These are phyloP conservation scores for Serripes groenlandicus DNA, from an alignment of 2,888 invertebrate genomes.

Conservation along the genomic window DNA sequence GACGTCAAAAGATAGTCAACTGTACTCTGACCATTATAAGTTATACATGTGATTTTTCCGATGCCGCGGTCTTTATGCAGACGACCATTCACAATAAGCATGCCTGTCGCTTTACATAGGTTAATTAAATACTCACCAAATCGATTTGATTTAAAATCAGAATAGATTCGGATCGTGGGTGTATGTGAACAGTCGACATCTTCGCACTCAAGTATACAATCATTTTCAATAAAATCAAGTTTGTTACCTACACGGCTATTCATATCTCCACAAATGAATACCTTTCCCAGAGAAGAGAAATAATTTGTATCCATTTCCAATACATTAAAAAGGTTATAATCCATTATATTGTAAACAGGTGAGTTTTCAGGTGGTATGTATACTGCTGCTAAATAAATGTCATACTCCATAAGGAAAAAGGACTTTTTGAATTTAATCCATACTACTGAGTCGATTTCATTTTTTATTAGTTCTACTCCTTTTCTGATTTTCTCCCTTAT, in stretches of 20 bases:
- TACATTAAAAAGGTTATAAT: conserved; percentile 32
- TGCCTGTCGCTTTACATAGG: conserved; percentile 22
- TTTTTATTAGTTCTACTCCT: conserved; percentile 5
- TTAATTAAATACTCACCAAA: conserved; percentile 38
- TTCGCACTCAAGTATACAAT: neutral
- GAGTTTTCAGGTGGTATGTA: conserved; percentile 28
- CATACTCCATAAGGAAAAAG: neutral
- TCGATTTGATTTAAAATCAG: conserved; percentile 8
- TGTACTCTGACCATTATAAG: conserved; percentile 23
- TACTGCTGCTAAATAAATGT: neutral
- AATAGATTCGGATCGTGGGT: neutral
- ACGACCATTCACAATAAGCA: conserved; percentile 12
- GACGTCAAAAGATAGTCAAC: conserved; percentile 23
- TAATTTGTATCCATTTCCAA: conserved; percentile 28
- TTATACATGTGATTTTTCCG: conserved; percentile 22
- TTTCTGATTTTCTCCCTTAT: neutral
- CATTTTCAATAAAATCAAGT: conserved; percentile 10
- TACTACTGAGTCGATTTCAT: conserved; percentile 1
- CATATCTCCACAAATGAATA: conserved; percentile 41
- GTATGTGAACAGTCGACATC: neutral
- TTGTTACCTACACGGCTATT: conserved; percentile 29
- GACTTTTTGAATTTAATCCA: conserved; percentile 9
- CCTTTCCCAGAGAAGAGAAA: conserved; percentile 24
- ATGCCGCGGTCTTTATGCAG: neutral
- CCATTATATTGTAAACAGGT: conserved; percentile 27